Conservation (phyloP, 2,888 invertebrate species). For the Napeogenes inachia region DNA sequence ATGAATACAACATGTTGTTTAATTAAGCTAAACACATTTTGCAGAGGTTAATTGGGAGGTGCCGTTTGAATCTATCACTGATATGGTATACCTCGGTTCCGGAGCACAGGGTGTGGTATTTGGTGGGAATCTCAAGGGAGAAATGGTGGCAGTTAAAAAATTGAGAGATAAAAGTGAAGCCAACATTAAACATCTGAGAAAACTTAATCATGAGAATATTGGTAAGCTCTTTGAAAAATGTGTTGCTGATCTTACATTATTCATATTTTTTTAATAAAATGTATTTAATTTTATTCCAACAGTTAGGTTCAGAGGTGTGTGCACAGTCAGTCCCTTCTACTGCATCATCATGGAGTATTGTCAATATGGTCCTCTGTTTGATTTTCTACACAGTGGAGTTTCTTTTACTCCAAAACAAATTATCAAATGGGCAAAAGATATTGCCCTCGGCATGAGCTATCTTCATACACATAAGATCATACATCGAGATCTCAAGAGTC, state of each 20-base stretch:
- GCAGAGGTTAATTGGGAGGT: constrained; percentile 93
- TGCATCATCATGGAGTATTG: constrained; percentile 99
- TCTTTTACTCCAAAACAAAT: constrained; percentile 91
- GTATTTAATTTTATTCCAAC: constrained; percentile 9
- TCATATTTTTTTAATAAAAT: neutral
- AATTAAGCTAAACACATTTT: constrained; percentile 9
- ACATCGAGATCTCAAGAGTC: constrained; percentile 98
- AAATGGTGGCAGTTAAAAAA: constrained; percentile 97
- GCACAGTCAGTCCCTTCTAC: constrained; percentile 93
- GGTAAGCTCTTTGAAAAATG: constrained; percentile 38
- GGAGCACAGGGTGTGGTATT: constrained; percentile 98
- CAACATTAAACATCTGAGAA: constrained; percentile 92
- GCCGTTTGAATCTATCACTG: constrained; percentile 91
- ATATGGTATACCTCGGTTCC: constrained; percentile 93
- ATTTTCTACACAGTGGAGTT: constrained; percentile 90
- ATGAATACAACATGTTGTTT: neutral
- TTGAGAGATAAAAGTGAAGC: constrained; percentile 94
- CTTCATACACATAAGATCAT: constrained; percentile 97
- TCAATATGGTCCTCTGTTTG: constrained; percentile 95
- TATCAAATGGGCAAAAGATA: constrained; percentile 95
- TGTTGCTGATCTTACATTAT: neutral
- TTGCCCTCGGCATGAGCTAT: constrained; percentile 97
- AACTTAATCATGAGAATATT: constrained; percentile 97
- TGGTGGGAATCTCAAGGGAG: constrained; percentile 87
- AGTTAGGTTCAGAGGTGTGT: constrained; percentile 90